Conservation (phyloP, 2,797 vertebrate genomes). For the Neopelma chrysocephalum region DNA sequence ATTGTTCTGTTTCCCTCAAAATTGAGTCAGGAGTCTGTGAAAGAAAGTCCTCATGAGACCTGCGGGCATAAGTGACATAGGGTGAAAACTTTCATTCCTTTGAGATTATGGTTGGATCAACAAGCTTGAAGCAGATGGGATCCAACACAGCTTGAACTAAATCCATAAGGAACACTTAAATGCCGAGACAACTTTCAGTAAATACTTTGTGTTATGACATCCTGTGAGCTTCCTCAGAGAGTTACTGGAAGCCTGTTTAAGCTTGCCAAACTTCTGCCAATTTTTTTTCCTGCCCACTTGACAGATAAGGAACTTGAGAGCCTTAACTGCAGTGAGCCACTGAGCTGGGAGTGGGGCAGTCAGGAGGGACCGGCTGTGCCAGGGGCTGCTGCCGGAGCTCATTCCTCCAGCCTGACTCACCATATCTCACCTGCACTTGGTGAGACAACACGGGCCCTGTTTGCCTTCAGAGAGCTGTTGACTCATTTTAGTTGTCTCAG, state of each 20-base stretch:
- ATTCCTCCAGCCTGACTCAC: constrained; percentile 31
- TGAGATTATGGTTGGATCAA: not conserved
- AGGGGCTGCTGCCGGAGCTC: not conserved
- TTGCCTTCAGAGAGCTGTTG: not conserved
- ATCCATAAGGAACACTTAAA: not conserved
- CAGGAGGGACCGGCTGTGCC: accelerated
- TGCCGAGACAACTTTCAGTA: constrained; percentile 9
- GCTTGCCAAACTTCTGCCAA: constrained; percentile 9
- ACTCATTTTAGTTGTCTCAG: not conserved
- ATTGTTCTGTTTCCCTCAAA: not conserved
- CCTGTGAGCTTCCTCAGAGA: constrained; percentile 20
- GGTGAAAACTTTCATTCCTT: not conserved
- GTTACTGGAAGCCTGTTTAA: constrained; percentile 55
- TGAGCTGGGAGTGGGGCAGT: not conserved
- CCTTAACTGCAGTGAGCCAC: not conserved
- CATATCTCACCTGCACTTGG: not conserved
- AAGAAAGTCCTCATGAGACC: not conserved
- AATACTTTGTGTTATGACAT: constrained; percentile 34
- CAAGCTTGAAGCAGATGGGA: not conserved
- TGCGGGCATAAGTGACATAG: not conserved
- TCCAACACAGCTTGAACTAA: not conserved
- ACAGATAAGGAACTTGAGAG: not conserved
- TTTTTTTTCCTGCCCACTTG: not conserved
- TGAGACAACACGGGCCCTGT: not conserved
- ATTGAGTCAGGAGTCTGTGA: not conserved